phyloP scores from a whole-genome alignment of 1,140 invertebrate species.

The Coenobita brevimanus region DNA sequence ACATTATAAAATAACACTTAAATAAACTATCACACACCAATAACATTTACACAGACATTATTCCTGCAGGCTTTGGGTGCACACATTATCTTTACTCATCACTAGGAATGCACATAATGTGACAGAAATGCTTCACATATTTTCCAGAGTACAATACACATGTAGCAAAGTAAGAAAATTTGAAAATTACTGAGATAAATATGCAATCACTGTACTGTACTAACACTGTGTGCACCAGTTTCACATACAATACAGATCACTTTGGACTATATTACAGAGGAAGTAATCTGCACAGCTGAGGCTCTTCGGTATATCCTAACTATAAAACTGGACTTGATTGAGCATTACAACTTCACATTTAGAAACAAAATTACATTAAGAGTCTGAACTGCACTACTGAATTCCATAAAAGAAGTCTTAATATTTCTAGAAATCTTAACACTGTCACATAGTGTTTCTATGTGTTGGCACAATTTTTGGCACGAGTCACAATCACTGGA shows the following conservation, averaged over 20 bases:
- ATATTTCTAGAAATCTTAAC: background rate
- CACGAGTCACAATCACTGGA: constrained; percentile 10
- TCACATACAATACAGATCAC: background rate
- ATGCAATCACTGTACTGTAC: too few relatives aligned
- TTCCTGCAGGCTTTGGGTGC: too few relatives aligned
- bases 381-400: background rate
- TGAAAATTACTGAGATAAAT: too few relatives aligned
- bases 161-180: too few relatives aligned
- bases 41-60: too few relatives aligned
- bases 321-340: constrained; percentile 1
- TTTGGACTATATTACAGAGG: background rate
- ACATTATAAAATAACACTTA: too few relatives aligned
- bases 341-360: constrained; percentile 19
- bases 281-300: background rate
- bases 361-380: background rate
- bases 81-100: too few relatives aligned
- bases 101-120: too few relatives aligned
- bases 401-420: background rate
- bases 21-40: too few relatives aligned
- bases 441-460: background rate
- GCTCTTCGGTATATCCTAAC: background rate
- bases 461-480: constrained; percentile 31
- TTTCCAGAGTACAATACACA: too few relatives aligned
- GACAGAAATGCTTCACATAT: too few relatives aligned
- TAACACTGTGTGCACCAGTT: too few relatives aligned